A percentile compares a stretch with the other conserved stretches of the same genome.
Conservation (phyloP, 2,797 vertebrate species). For the Cephalopachus bancanus region DNA sequence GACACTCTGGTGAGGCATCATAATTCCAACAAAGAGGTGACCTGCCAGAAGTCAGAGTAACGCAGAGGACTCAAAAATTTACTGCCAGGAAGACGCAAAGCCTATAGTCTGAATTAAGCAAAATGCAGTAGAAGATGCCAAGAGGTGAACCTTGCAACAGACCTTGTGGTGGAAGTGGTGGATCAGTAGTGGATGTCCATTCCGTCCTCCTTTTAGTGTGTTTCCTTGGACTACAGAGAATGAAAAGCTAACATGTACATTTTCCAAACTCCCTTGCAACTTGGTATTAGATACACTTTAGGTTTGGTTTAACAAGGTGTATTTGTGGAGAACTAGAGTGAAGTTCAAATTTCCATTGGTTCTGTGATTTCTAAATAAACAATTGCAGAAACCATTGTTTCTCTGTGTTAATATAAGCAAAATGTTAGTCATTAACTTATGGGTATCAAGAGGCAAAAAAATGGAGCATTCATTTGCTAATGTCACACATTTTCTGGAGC, state of each 20-base stretch:
- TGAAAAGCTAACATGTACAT: background rate
- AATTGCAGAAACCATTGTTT: background rate
- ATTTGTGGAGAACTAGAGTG: background rate
- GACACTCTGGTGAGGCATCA: background rate
- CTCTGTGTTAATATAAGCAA: background rate
- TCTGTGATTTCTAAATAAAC: background rate
- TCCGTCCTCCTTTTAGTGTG: background rate
- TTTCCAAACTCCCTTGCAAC: background rate
- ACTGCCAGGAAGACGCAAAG: background rate
- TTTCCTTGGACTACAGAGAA: background rate
- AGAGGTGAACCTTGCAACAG: background rate
- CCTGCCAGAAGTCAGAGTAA: background rate
- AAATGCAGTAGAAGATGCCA: background rate
- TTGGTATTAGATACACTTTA: background rate
- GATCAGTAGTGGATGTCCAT: background rate
- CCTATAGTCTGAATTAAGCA: background rate
- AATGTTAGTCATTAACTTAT: background rate
- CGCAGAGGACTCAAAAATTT: background rate
- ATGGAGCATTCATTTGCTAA: background rate
- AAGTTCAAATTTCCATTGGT: background rate
- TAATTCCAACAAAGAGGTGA: background rate
- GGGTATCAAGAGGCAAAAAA: background rate
- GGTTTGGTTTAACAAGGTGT: background rate
- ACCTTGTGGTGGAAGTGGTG: background rate
- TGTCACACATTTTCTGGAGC: background rate